Conservation (phyloP, 2,113 vertebrate genomes). For the Anser cygnoides region DNA sequence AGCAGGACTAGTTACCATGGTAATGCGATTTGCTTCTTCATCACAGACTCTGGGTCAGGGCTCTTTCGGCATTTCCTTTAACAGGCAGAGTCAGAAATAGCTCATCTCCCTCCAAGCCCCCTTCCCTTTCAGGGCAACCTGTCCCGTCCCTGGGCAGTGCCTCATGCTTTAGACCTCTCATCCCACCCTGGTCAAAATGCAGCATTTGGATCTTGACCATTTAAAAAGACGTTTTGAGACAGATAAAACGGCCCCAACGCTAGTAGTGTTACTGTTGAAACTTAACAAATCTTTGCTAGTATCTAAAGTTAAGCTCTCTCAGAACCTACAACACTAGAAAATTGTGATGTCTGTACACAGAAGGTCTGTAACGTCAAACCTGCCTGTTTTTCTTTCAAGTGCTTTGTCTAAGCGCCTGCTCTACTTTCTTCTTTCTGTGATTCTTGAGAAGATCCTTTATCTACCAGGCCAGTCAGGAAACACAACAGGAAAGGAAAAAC, state of each 20-base stretch:
- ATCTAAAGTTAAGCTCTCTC: neutral
- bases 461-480: accelerated
- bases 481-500: neutral
- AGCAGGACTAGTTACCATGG: neutral
- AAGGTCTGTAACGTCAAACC: accelerated
- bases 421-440: neutral
- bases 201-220: accelerated
- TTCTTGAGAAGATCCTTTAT: neutral
- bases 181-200: neutral
- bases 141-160: neutral
- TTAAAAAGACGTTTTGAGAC: accelerated
- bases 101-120: neutral
- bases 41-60: neutral
- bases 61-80: neutral
- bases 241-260: neutral
- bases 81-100: neutral
- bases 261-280: accelerated
- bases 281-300: neutral
- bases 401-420: neutral
- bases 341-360: accelerated
- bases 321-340: accelerated
- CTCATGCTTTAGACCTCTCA: neutral
- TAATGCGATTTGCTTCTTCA: accelerated
- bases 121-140: too few species aligned
- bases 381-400: accelerated